Base-by-base conservation (phyloP, 2,113 vertebrate genomes). In the Sinocyclocheilus anshuiensis region DNA sequence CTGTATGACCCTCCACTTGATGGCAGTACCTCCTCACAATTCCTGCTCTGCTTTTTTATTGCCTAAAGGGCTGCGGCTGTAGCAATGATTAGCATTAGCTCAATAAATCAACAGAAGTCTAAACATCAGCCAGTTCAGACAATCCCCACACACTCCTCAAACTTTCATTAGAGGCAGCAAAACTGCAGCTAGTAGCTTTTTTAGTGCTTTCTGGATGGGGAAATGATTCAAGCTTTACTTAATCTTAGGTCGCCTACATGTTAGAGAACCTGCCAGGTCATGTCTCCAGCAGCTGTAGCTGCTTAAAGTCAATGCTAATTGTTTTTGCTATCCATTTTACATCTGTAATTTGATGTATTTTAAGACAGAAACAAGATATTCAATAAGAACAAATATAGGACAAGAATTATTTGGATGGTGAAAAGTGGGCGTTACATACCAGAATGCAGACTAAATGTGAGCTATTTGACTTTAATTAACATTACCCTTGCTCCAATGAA, bases 11-110 rank as follows among this genome's bases (percentile, higher is more conserved):
- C 59, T 86, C 87, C 87, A 90, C 87, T 87, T 81, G 89, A 84
- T 87, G 89, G 87, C 89, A 88, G 89, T 84, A 84, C 45, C 67
- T 86, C 79, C 13, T 86, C 81, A 39, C 18, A 57, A 39, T 50
- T 26, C 75, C 78, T 26, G 29, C 26, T 26, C 29, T 12, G 15
- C 12, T 18, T 59, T 59, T 59, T n/a, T 59, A 59, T 59, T 59
- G 57, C 57, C 57, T 59, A 9, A 10, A 50, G 12, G 78, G 53
- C 48, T 29, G 59, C 50, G 36, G 33, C 26, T 20, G 29, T 75
- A 53, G 20, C 55, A 26, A 77, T 82, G 57, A 88, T 57, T 67
- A 76, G 77, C 83, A 57, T 85, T 55, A 59, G 26, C 71, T 81
- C 78, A 81, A 82, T 85, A 74, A 85, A 83, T 65, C 69, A 50